A percentile compares a stretch with the other conserved stretches of the same genome.
Evolutionary conservation across 2,113 vertebrate genomes (phyloP).

Genomic region (Sus scrofa): T2T-Sscrofa CM000816.6:42414001-42414500

Average conservation of each 20-base stretch:
- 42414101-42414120: background rate
- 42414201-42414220: background rate
- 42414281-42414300: background rate
- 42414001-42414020: background rate
- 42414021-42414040: background rate
- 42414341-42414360: background rate
- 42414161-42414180: conserved; percentile 9
- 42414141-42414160: background rate
- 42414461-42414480: background rate
- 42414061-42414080: background rate
- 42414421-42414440: background rate
- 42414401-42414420: background rate
- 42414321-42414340: background rate
- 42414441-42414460: background rate
- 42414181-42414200: background rate
- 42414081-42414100: background rate
- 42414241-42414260: background rate
- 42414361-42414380: background rate
- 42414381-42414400: background rate
- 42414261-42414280: background rate
- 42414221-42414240: background rate
- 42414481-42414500: background rate
- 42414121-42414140: background rate
- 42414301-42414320: background rate
- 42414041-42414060: background rate